phyloP scores from a whole-genome alignment of 2,797 vertebrate genomes.

The Dendrocincla fuliginosa region DNA sequence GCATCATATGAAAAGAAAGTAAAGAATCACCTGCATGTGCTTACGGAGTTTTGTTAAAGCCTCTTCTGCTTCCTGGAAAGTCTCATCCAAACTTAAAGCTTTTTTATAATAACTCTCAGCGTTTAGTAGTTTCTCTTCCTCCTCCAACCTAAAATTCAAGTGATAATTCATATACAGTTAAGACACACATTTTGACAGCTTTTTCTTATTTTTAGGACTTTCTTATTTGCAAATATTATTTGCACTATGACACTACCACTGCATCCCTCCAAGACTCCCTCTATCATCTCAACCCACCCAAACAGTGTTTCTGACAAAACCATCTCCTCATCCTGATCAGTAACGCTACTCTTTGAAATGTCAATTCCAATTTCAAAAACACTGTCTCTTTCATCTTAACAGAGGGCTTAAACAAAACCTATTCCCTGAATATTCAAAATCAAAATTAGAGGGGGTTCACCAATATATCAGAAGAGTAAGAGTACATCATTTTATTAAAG shows the following conservation, averaged over 20 bases:
- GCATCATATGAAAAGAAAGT: conserved; percentile 73
- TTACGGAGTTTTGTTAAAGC: conserved; percentile 89
- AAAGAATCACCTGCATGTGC: conserved; percentile 95
- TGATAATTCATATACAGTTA: not conserved
- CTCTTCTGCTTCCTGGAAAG: conserved; percentile 89
- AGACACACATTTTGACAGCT: not conserved
- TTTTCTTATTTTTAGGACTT: not conserved
- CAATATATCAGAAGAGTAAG: not conserved
- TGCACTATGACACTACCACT: no score
- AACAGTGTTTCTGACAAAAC: not conserved
- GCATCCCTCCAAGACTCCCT: not conserved
- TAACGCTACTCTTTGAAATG: not conserved
- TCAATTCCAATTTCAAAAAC: not conserved
- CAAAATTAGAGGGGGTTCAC: not conserved
- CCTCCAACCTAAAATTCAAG: conserved; percentile 84
- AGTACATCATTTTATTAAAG: not conserved
- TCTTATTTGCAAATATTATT: not conserved
- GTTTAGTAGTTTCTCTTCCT: conserved; percentile 94
- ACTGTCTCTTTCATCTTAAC: not conserved
- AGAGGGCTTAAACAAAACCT: not conserved
- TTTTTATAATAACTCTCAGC: conserved; percentile 92
- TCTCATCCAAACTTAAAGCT: conserved; percentile 88
- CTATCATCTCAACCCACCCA: not conserved
- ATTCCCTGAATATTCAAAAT: not conserved
- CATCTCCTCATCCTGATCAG: not conserved